phyloP scores from a whole-genome alignment of 1,140 invertebrate genomes.

The Adoxophyes honmai region DNA sequence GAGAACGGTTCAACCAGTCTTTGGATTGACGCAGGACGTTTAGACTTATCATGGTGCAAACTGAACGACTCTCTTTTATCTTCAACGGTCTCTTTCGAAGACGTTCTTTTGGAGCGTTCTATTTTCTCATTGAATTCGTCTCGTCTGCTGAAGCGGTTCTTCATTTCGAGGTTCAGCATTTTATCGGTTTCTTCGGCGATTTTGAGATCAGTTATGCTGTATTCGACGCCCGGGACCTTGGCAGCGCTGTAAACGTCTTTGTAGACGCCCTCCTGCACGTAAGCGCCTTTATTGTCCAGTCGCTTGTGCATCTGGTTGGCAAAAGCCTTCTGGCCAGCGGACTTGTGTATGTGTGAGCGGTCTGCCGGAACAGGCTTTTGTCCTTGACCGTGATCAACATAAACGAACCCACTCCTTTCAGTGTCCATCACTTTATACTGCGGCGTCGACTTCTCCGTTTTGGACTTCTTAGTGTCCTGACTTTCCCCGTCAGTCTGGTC shows the following conservation, averaged over 20 bases:
- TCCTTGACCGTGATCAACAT: conserved; percentile 37
- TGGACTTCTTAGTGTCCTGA: conserved; percentile 61
- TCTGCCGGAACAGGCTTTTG: conserved; percentile 59
- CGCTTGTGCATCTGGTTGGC: conserved; percentile 74
- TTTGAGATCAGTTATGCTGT: conserved; percentile 74
- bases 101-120: conserved; percentile 45
- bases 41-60: conserved; percentile 54
- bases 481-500: conserved; percentile 72
- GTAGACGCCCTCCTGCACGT: conserved; percentile 69
- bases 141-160: conserved; percentile 53
- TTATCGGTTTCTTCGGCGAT: conserved; percentile 71
- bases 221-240: conserved; percentile 65
- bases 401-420: conserved; percentile 39
- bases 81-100: conserved; percentile 57
- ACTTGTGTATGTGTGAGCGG: conserved; percentile 48
- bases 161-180: conserved; percentile 64
- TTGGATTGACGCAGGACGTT: conserved; percentile 58
- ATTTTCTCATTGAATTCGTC: conserved; percentile 59
- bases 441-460: conserved; percentile 50
- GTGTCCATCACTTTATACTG: conserved; percentile 55
- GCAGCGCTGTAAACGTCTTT: conserved; percentile 68
- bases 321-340: conserved; percentile 70
- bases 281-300: conserved; percentile 74
- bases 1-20: conserved; percentile 60
- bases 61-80: conserved; percentile 59